phyloP scores from a whole-genome alignment of 2,113 vertebrate genomes.

The Osmerus mordax region DNA sequence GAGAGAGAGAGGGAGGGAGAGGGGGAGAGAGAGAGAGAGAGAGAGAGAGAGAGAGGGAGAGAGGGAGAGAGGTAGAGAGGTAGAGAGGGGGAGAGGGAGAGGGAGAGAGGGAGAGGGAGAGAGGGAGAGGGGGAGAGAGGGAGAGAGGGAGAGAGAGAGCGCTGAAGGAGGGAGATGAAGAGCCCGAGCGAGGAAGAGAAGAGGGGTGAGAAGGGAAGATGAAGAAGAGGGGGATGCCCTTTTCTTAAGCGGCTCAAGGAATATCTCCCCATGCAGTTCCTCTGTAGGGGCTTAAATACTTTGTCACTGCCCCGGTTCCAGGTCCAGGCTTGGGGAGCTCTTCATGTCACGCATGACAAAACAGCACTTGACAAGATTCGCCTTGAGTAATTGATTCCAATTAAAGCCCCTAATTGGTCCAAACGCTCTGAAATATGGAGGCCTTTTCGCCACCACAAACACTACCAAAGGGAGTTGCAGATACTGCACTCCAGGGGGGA shows the following conservation, averaged over 20 bases:
- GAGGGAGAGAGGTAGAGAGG: conserved; percentile 26
- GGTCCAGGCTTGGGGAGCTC: conserved; percentile 3
- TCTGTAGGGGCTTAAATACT: conserved; percentile 32
- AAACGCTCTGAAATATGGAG: not conserved
- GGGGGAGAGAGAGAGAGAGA: not conserved
- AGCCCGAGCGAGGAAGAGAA: not conserved
- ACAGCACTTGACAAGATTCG: conserved; percentile 16
- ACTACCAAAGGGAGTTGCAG: not conserved
- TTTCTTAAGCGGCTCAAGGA: conserved; percentile 41
- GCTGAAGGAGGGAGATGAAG: not conserved
- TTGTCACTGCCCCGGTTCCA: conserved; percentile 21
- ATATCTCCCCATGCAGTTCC: conserved; percentile 26
- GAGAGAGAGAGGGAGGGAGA: not conserved
- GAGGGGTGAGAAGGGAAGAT: conserved; percentile 17
- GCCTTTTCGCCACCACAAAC: not conserved
- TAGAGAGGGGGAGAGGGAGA: conserved; percentile 33
- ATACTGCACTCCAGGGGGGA: not conserved
- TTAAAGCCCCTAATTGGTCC: conserved; percentile 5
- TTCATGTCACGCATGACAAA: not conserved
- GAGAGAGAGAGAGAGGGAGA: not conserved
- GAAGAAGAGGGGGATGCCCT: conserved; percentile 42
- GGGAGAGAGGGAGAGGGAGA: not conserved
- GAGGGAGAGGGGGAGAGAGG: too few relatives aligned
- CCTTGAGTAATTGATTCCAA: conserved; percentile 10
- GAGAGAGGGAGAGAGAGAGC: not conserved